A percentile compares a stretch with the other conserved stretches of the same genome.
Conservation (phyloP, 2,888 invertebrate genomes). For the Hypolimnas misippus region DNA sequence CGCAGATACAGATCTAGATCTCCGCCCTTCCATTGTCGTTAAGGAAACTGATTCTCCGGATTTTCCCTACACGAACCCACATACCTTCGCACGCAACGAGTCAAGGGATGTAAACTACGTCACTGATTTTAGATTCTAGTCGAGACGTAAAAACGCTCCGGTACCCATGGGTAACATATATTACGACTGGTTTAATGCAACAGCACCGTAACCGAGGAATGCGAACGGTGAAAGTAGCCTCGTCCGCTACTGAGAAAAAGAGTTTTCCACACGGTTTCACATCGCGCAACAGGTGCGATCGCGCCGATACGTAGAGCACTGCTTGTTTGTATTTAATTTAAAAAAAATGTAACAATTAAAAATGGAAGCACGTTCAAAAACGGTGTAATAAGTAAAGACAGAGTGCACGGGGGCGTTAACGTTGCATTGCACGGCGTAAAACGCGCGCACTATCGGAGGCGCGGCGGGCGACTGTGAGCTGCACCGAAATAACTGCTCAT, state of each 20-base stretch:
- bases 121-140: conserved; percentile 35
- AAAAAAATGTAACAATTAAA: conserved; percentile 31
- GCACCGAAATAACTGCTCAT: conserved; percentile 82
- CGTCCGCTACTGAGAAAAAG: conserved; percentile 78
- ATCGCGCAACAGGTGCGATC: conserved; percentile 70
- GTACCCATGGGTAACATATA: conserved; percentile 48
- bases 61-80: conserved; percentile 19
- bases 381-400: conserved; percentile 46
- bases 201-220: conserved; percentile 64
- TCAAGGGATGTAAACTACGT: conserved; percentile 13
- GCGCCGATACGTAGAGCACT: conserved; percentile 24
- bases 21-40: conserved; percentile 26
- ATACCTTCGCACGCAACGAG: conserved; percentile 27
- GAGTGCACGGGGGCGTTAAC: conserved; percentile 57
- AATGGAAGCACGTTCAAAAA: conserved; percentile 36
- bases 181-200: conserved; percentile 62
- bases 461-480: conserved; percentile 75
- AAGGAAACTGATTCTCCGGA: conserved; percentile 2
- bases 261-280: conserved; percentile 81
- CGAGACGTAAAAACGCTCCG: conserved; percentile 34
- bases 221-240: conserved; percentile 79
- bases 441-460: conserved; percentile 73
- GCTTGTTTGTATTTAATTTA: conserved; percentile 18
- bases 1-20: conserved; percentile 43
- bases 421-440: conserved; percentile 51